Base-by-base conservation (phyloP, 2,113 vertebrate species). In the Larimichthys polyactis region DNA sequence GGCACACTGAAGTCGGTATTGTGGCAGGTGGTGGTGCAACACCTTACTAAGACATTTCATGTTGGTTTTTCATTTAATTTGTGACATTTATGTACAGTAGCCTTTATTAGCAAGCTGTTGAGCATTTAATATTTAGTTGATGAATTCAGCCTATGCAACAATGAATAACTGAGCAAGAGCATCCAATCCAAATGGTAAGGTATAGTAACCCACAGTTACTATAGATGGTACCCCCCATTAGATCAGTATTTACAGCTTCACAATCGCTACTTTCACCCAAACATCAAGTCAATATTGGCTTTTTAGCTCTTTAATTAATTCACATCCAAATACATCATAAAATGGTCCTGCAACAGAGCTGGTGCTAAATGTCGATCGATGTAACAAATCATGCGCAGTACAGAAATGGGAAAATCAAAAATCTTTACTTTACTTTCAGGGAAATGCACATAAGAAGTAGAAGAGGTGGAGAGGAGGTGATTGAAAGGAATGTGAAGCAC, bases 231-330 rank as follows among this genome's bases (percentile, higher is more conserved):
- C 11, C 5, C 54, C 24, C 15, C 7, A 4, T 11, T n/a, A 11
- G 19, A 7, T 72, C 29, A 63, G 27, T 40, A 62, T 58, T 63
- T 27, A 74, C 3, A 40, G 27, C 7, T 5, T 59, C 54, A 4
- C 2, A 46, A 3, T n/a, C 15, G 6, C 17, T 16, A 3, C 22
- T 62, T 60, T 36, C 54, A 54, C 27, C 44, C 40, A n/a, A 16
- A 79, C 29, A 58, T 46, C 24, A 36, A 60, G 32, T 59, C 2
- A 59, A 5, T 52, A n/a, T 46, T 44, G 15, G n/a, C 27, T 75
- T 82, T 63, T 77, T n/a, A 48, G 8, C 11, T 15, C 3, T 58
- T 59, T 11, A 27, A 51, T 24, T 7, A 63, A 73, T 73, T 58
- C 20, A 77, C 9, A 68, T 52, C 1, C 19, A 78, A 40, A 74